Base-by-base conservation (phyloP, 2,797 vertebrate genomes). In the Acanthornis magna region DNA sequence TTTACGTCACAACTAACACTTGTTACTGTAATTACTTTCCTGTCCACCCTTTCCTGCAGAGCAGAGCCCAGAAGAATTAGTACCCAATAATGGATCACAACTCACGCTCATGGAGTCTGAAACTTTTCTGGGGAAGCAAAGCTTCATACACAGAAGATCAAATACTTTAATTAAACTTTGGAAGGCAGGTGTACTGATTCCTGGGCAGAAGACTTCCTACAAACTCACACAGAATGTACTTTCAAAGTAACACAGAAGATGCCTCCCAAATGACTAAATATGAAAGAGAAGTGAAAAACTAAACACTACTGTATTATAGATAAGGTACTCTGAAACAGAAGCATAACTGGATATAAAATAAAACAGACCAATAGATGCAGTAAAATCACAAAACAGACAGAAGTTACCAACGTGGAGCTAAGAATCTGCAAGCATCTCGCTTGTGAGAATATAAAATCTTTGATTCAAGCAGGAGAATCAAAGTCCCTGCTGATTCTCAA, bases 1-100 rank as follows among this genome's bases (percentile, higher is more conserved):
- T 75, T 89, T 88, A 89, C 16, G 2, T 93, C 94, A 93, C 82
- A 43, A 89, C 79, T 57, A 86, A 80, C 75, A 89, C 68, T 87
- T 93, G 91, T 73, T 85, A 36, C 93, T 85, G 75, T 80, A 91
- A 96, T 95, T 96, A 92, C 85, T 85, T 93, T 89, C 61, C 79
- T 95, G 89, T 83, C 53, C 68, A 78, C 43, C n/a, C 65, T 43
- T 92, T 92, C 87, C 82, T 0, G 0, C 61, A 62, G 82, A 93
- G 76, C 36, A 34, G 43, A 96, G 50, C 38, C 65, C 93, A 58
- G 85, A 96, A 95, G 95, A 96, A 89, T 89, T 88, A 93, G 78
- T 85, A 88, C 47, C 89, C 65, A 91, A 89, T 80, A 94, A 96
- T 29, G 78, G 75, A 92, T 89, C 87, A 80, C 87, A 94, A 77